Conservation (phyloP, 2,888 invertebrate genomes). For the Sphaerophoria taeniata region DNA sequence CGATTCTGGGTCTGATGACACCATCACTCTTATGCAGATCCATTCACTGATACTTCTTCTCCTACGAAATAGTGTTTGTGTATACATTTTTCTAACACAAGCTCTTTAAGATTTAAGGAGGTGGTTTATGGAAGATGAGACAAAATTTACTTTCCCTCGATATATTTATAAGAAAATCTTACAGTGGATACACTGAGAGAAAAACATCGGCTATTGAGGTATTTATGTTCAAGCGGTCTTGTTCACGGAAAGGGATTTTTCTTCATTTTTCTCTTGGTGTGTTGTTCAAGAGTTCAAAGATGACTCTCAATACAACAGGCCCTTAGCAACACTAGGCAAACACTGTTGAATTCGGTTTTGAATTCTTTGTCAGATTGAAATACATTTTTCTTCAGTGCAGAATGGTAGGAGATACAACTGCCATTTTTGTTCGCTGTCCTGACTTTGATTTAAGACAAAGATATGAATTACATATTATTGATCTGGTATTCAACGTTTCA, state of each 20-base stretch:
- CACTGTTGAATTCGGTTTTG: no score
- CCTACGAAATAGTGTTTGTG: neutral
- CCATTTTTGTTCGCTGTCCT: slow-evolving; percentile 18
- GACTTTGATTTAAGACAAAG: slow-evolving; percentile 54
- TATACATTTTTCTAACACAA: neutral
- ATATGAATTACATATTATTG: slow-evolving; percentile 50
- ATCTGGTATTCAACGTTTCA: slow-evolving; percentile 52
- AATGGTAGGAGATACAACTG: neutral
- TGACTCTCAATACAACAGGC: no score
- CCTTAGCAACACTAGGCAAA: no score
- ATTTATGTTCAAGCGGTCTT: no score
- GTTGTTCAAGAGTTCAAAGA: no score
- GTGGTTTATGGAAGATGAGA: slow-evolving; percentile 22
- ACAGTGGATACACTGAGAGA: neutral
- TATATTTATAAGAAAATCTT: slow-evolving; percentile 6
- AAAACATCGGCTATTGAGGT: neutral
- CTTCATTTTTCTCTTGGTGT: no score
- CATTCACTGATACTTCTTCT: slow-evolving; percentile 3
- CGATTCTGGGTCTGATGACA: slow-evolving; percentile 57
- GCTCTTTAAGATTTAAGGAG: slow-evolving; percentile 4
- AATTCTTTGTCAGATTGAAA: no score
- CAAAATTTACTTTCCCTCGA: slow-evolving; percentile 55
- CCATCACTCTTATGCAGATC: slow-evolving; percentile 45
- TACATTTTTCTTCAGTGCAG: neutral
- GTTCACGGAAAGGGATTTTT: no score